Evolutionary conservation across 2,888 invertebrate species (phyloP), one percentile per base, ranked within the genome.

Genomic region (Lingula anatina): DNA sequence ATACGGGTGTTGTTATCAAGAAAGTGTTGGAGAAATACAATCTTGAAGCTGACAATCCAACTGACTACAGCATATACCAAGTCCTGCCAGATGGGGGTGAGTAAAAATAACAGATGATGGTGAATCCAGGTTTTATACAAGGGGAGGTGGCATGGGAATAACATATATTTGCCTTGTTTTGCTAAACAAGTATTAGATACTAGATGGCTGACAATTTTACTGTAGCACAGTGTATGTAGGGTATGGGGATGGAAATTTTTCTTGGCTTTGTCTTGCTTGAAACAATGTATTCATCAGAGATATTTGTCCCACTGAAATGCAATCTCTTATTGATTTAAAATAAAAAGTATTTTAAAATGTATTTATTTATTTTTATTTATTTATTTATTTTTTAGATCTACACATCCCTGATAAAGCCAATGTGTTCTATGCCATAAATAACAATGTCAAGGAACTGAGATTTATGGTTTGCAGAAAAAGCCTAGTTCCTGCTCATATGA

Each of bases 351-450:
- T n/a, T n/a, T n/a, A n/a, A n/a, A n/a, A n/a, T n/a, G n/a, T n/a
- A n/a, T n/a, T n/a, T n/a, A n/a, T n/a, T n/a, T n/a, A n/a, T n/a
- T n/a, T n/a, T n/a, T n/a, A n/a, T n/a, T n/a, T n/a, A n/a, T n/a
- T n/a, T n/a, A n/a, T n/a, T n/a, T n/a, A 46, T 56, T 46, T 62
- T 67, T 54, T 74, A 83, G 97, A 97, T 82, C 87, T 97, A 83
- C 83, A 91, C 63, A 84, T 97, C 61, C 96, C 96, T 25, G 84
- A 87, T 46, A 90, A 90, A 72, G 93, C 94, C 1, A 99, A 97
- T 78, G 96, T 97, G n/a, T 99, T 93, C 79, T 99, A 99, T 77
- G 97, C 97, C 45, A 90, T 97, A 26, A 94, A 94, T 75, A 92
- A 93, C 47, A 88, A 88, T 47, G 89, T 86, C 74, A 57, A 58